Base-by-base conservation (phyloP, 2,113 vertebrate species). In the Etheostoma cragini region DNA sequence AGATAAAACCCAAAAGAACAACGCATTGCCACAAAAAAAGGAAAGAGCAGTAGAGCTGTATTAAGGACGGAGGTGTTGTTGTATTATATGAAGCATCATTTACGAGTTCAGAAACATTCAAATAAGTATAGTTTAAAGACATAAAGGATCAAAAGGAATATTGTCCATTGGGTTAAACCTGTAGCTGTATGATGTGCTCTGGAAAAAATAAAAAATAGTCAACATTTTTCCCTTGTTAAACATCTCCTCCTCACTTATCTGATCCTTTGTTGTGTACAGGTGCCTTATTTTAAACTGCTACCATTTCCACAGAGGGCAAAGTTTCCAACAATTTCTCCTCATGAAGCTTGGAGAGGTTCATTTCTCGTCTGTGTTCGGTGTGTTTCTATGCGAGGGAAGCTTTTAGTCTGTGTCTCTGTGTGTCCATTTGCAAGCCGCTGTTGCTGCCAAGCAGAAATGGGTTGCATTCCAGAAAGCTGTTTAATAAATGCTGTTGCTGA, bases 1-100 rank as follows among this genome's bases (percentile, higher is more conserved):
- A 95, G 94, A 96, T 95, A 63, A 84, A 82, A 80, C 80, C 56
- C 83, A 76, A 72, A 78, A 79, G 53, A 69, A 49, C 58, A 69
- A 95, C n/a, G 95, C 93, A 95, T 49, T 42, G 79, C 70, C 68
- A 49, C 68, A 60, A 96, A 54, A 95, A 72, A 96, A 95, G 94
- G 95, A 95, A 95, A 96, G 95, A 93, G 91, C 90, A 92, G 72
- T 92, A 86, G 91, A 94, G 85, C 94, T 91, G 95, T 93, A 93
- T 92, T 93, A 91, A 93, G 90, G 91, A 88, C 80, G 76, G 91
- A 92, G 90, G 90, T 86, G 89, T 87, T 84, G 57, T 73, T 88
- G 64, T 93, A 63, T 83, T 88, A 76, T 76, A 88, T 89, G 87
- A 92, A 81, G 65, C 74, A n/a, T 91, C 75, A 68, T 67, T 80